Conservation (phyloP, 2,888 invertebrate species). For the Spodoptera littoralis region DNA sequence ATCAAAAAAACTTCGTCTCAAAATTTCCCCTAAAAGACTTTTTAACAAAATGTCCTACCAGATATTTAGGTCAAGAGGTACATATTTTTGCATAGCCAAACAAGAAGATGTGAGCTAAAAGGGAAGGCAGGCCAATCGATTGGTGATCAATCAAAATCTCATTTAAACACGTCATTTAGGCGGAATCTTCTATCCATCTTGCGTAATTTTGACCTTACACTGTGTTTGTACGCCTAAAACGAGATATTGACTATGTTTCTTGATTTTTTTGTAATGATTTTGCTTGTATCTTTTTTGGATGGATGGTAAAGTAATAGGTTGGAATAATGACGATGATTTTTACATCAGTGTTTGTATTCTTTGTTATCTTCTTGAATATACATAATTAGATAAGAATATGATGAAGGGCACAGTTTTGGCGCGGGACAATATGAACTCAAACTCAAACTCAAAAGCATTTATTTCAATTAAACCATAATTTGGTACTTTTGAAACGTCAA, state of each 20-base stretch:
- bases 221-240: slow-evolving; percentile 50
- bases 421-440: no score
- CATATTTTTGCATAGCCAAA: slow-evolving; percentile 57
- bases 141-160: slow-evolving; percentile 83
- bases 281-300: neutral
- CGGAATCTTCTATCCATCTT: slow-evolving; percentile 77
- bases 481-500: no score
- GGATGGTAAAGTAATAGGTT: no score
- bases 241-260: slow-evolving; percentile 29
- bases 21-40: slow-evolving; percentile 3
- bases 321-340: no score
- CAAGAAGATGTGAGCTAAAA: slow-evolving; percentile 52
- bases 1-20: no score
- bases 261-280: slow-evolving; percentile 28
- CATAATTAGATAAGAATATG: no score
- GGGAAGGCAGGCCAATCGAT: slow-evolving; percentile 57
- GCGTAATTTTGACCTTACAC: slow-evolving; percentile 68
- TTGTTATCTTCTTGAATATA: no score
- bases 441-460: no score
- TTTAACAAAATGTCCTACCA: slow-evolving; percentile 10
- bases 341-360: no score
- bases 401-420: no score
- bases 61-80: slow-evolving; percentile 49
- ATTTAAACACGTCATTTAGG: slow-evolving; percentile 74
- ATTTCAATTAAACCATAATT: no score